Evolutionary conservation across 2,113 vertebrate genomes (phyloP).

Genomic region (Nothoprocta perdicaria): DNA sequence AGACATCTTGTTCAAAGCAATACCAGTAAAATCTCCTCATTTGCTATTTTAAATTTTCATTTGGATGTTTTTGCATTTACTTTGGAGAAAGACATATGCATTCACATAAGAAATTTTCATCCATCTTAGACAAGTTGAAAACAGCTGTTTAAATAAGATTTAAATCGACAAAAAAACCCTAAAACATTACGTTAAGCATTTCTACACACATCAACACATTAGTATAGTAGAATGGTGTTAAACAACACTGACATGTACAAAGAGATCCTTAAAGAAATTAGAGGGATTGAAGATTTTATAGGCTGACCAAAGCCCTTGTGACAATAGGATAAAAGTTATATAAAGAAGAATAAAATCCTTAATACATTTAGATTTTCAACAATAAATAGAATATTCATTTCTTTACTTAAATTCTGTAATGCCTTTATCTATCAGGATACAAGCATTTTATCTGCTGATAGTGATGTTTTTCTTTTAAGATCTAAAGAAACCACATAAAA

Average conservation of each 20-base stretch:
- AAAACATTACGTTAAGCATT: background rate
- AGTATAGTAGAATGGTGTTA: background rate
- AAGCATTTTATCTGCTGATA: background rate
- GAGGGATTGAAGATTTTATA: background rate
- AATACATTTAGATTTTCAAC: background rate
- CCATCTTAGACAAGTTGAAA: background rate
- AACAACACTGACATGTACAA: background rate
- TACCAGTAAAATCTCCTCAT: background rate
- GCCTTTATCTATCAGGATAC: background rate
- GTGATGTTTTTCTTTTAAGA: background rate
- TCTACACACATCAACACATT: too few species aligned
- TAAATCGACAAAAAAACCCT: background rate
- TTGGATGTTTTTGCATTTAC: background rate
- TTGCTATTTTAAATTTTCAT: background rate
- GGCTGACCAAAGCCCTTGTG: background rate
- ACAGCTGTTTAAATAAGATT: background rate
- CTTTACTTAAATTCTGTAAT: background rate
- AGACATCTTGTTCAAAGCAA: background rate
- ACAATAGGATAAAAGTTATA: background rate
- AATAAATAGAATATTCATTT: background rate
- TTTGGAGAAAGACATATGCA: background rate
- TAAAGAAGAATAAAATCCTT: background rate
- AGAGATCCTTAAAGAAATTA: background rate
- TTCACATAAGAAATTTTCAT: background rate
- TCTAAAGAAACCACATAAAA: background rate